Base-by-base conservation (phyloP, 2,113 vertebrate species). In the Odocoileus hemionus region DNA sequence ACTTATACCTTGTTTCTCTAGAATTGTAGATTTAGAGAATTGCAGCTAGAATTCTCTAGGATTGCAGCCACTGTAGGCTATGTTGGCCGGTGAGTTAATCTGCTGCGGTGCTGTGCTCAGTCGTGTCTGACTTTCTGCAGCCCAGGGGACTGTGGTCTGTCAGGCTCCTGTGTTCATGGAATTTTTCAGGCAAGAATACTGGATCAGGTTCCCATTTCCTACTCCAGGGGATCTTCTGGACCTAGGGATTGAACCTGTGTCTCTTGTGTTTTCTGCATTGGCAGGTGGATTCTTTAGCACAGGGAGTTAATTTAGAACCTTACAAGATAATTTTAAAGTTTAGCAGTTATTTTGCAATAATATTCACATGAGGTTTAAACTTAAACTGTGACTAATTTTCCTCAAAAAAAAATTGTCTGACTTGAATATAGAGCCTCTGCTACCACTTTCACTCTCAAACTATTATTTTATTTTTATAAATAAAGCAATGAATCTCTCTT, bases 381-480 rank as follows among this genome's bases (percentile, higher is more conserved):
- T 36, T 60, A 57, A 97, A 50, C 78, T 67, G 87, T 64, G 36
- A 87, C 55, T 76, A 91, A 60, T 92, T 93, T 94, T 87, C 39
- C 90, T 47, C 33, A 86, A 96, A 90, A 55, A 39, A 76, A 94
- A 94, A 61, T 64, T 79, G 33, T 93, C 50, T 87, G 87, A 74
- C 25, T 90, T 19, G 54, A 70, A 89, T 54, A 84, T 6, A 70
- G 39, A 64, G 23, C 12, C 57, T 97, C 52, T 86, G 21, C 43
- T 97, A 19, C 23, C 19, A 86, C 14, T 47, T 87, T 9, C 19
- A 79, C 39, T 88, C 21, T 58, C 80, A 67, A 96, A 91, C 33
- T 80, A 96, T 50, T 45, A 58, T 55, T 97, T 97, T 52, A 94
- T 39, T 89, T 86, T 64, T 57, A 8, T 84, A 96, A 94, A 50